Evolutionary conservation across 92 coral and sea anemone genomes (phyloP).

Genomic region (Montipora capitata): DNA sequence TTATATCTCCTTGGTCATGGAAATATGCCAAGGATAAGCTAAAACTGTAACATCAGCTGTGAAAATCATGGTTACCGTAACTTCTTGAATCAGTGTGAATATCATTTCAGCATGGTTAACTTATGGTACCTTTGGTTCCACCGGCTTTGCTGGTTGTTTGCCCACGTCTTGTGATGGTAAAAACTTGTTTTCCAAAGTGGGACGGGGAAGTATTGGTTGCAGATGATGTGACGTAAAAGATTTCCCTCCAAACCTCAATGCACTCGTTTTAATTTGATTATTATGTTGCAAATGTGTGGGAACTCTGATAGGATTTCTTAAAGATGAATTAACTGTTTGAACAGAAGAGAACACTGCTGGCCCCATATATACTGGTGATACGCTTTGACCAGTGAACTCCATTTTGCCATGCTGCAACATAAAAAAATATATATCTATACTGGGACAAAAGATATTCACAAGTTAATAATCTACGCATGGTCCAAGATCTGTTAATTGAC

Average conservation of each 20-base stretch:
- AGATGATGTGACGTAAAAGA: conserved; percentile 43
- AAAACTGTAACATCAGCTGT: too few species aligned
- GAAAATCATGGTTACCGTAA: too few species aligned
- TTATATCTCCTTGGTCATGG: too few species aligned
- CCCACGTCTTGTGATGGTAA: conserved; percentile 11
- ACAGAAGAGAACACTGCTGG: conserved; percentile 39
- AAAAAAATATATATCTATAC: background rate
- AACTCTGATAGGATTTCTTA: conserved; percentile 8
- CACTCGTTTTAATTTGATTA: conserved; percentile 15
- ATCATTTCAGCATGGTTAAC: too few species aligned
- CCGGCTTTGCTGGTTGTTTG: conserved; percentile 23
- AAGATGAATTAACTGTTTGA: conserved; percentile 2
- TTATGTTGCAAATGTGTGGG: conserved; percentile 37
- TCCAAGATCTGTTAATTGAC: too few species aligned
- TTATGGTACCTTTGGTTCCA: conserved; percentile 55
- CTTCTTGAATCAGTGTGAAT: too few species aligned
- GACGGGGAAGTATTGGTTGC: conserved; percentile 66
- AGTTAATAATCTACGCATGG: too few species aligned
- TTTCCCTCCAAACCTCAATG: conserved; percentile 37
- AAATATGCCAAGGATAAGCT: too few species aligned
- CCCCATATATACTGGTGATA: conserved; percentile 11
- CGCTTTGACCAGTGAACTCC: conserved; percentile 25
- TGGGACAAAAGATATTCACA: too few species aligned
- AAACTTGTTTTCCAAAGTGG: conserved; percentile 17
- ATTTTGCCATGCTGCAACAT: conserved; percentile 32